These are phyloP conservation scores for Volucella inflata DNA, from an alignment of 2,888 invertebrate genomes.

Conservation along the genomic window DNA sequence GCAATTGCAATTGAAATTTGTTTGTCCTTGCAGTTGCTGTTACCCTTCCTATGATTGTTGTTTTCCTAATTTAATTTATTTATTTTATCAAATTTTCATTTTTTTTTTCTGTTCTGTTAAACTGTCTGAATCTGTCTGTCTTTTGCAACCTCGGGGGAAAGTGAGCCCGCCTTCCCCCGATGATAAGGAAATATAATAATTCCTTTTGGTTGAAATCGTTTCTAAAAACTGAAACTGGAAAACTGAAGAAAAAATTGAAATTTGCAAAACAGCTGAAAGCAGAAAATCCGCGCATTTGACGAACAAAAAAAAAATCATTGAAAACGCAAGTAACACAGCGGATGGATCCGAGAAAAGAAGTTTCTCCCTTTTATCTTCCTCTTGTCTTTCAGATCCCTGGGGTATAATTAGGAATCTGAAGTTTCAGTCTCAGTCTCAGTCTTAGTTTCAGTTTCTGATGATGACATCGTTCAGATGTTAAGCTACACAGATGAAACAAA, in stretches of 20 bases:
- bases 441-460: constrained; percentile 56
- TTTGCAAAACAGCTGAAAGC: no score
- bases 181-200: no score
- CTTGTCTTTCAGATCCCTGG: constrained; percentile 7
- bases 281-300: no score
- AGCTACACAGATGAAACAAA: constrained; percentile 47
- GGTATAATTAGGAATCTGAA: constrained; percentile 56
- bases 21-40: background rate
- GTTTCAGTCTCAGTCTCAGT: constrained; percentile 16
- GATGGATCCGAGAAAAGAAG: constrained; percentile 26
- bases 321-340: background rate
- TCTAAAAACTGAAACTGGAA: no score
- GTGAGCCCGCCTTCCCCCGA: no score
- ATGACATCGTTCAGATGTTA: constrained; percentile 71
- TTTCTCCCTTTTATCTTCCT: constrained; percentile 26
- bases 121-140: background rate
- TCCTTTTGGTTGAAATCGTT: no score
- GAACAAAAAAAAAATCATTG: no score
- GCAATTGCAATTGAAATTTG: constrained; percentile 5
- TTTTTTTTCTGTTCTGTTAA: constrained; percentile 10
- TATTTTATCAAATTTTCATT: background rate
- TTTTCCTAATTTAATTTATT: constrained; percentile 17
- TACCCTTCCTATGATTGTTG: background rate
- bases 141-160: background rate
- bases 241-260: no score